These are phyloP conservation scores for Prinia subflava DNA, from an alignment of 2,113 vertebrate species.

Conservation along the genomic window DNA sequence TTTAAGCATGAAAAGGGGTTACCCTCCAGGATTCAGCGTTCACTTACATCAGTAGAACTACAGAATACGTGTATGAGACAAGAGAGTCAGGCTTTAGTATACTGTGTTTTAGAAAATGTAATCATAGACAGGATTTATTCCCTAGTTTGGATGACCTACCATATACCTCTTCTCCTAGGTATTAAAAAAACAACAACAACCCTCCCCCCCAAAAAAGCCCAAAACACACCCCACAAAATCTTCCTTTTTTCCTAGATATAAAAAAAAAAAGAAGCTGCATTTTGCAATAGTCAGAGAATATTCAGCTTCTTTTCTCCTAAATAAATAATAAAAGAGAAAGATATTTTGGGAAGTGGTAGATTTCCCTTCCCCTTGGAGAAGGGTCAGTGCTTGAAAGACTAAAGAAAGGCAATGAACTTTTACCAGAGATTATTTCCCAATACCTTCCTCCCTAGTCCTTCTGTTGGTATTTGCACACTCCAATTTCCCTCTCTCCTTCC, in stretches of 20 bases:
- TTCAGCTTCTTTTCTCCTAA: background rate
- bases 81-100: background rate
- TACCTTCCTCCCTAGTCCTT: accelerated
- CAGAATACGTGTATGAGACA: background rate
- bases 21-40: background rate
- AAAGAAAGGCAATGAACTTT: background rate
- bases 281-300: background rate
- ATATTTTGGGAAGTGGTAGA: background rate
- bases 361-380: background rate
- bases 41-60: background rate
- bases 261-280: background rate
- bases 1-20: background rate
- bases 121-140: background rate
- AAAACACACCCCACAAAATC: background rate
- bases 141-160: background rate
- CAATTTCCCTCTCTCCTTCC: background rate
- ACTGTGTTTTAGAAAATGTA: background rate
- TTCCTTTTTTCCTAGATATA: background rate
- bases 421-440: background rate
- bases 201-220: accelerated
- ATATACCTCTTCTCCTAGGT: background rate
- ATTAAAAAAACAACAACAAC: background rate
- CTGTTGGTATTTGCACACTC: background rate
- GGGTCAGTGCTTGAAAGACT: background rate
- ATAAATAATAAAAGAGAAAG: too few species aligned